A percentile compares a stretch with the other conserved stretches of the same genome.
These are phyloP conservation scores for Drosophila pectinifera DNA, from an alignment of 1,140 invertebrate genomes.

Conservation along the genomic window DNA sequence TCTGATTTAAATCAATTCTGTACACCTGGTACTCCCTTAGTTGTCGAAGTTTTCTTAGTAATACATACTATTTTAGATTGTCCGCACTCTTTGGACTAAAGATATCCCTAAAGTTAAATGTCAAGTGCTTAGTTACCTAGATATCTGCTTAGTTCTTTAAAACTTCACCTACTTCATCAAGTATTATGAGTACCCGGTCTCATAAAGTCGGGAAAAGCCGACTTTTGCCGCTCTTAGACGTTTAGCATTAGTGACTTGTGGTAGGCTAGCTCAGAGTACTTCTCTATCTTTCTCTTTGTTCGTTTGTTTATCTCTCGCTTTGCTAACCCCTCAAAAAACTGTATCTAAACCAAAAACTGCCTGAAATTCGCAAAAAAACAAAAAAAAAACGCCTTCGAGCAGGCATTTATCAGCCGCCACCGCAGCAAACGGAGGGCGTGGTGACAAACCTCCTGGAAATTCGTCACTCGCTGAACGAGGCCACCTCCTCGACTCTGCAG, in stretches of 20 bases:
- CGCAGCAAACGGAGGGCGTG: slow-evolving; percentile 62
- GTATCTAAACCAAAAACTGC: slow-evolving; percentile 25
- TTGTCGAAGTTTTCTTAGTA: fast-evolving
- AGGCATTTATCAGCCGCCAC: slow-evolving; percentile 76
- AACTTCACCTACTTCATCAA: not conserved
- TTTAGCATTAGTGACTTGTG: slow-evolving; percentile 16
- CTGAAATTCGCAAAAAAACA: slow-evolving; percentile 3
- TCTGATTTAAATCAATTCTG: not conserved
- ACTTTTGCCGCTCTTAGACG: slow-evolving; percentile 4
- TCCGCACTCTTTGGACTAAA: not conserved
- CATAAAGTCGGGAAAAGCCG: not conserved
- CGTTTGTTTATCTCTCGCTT: slow-evolving; percentile 49
- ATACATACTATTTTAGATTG: not conserved
- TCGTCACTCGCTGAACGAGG: slow-evolving; percentile 78
- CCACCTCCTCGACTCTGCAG: slow-evolving; percentile 73
- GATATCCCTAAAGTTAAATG: fast-evolving
- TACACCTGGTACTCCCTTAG: slow-evolving; percentile 8
- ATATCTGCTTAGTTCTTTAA: not conserved
- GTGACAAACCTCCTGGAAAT: slow-evolving; percentile 81
- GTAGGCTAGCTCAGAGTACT: slow-evolving; percentile 50
- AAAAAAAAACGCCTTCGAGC: not conserved
- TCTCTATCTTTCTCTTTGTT: slow-evolving; percentile 25
- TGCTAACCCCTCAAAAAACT: slow-evolving; percentile 39
- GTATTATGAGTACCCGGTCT: slow-evolving; percentile 11
- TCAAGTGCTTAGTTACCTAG: not conserved